Conservation (phyloP, 2,888 invertebrate genomes). For the Lycaena phlaeas region DNA sequence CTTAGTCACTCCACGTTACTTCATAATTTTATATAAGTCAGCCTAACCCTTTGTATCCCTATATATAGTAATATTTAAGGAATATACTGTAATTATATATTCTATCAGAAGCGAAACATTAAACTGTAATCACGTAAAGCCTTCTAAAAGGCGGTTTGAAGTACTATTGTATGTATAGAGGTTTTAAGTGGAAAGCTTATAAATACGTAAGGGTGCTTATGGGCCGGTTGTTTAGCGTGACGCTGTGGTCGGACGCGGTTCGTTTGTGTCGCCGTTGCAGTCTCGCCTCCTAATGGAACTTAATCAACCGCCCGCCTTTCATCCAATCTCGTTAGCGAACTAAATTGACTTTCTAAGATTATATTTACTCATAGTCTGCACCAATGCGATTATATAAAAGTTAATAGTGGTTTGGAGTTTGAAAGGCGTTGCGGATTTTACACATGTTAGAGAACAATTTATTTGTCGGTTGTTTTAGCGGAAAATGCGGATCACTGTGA, state of each 20-base stretch:
- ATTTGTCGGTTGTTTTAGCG: no score
- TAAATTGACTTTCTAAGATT: constrained; percentile 53
- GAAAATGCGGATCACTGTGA: no score
- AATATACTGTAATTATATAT: no score
- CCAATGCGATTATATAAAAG: not conserved
- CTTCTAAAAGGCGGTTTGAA: constrained; percentile 1
- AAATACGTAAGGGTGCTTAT: constrained; percentile 11
- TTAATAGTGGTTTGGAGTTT: not conserved
- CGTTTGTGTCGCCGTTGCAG: constrained; percentile 36
- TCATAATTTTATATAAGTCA: no score
- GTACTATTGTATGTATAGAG: constrained; percentile 7
- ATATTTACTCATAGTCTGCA: constrained; percentile 35
- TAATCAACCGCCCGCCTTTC: constrained; percentile 54
- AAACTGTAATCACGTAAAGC: constrained; percentile 5
- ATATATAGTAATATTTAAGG: no score
- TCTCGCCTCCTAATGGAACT: constrained; percentile 43
- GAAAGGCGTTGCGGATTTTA: not conserved
- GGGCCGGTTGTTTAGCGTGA: constrained; percentile 28
- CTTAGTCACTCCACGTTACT: no score
- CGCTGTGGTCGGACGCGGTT: constrained; percentile 36
- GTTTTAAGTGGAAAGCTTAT: constrained; percentile 8
- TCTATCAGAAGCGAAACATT: no score
- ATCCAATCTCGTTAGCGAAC: constrained; percentile 56
- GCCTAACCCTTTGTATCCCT: no score
- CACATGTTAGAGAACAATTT: no score